These are phyloP conservation scores for Endomychus coccineus DNA, from an alignment of 2,888 invertebrate genomes.

Conservation along the genomic window DNA sequence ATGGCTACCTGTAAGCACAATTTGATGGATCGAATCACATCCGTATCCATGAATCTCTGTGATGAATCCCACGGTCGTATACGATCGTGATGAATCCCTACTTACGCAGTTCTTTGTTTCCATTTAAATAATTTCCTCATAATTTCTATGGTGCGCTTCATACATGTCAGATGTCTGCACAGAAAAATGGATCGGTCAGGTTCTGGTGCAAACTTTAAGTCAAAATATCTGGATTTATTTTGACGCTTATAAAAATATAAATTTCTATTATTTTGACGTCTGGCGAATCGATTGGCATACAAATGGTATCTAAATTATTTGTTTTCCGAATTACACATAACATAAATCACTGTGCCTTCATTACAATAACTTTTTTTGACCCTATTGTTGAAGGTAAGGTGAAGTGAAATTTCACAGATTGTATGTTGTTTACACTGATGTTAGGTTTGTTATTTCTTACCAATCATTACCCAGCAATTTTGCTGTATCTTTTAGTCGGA, in stretches of 20 bases:
- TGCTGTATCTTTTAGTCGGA: conserved; percentile 10
- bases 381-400: conserved; percentile 41
- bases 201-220: no score
- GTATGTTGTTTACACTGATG: conserved; percentile 11
- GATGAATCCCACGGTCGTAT: no score
- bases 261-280: conserved; percentile 19
- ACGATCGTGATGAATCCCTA: no score
- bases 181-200: no score
- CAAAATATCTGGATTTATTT: conserved; percentile 7
- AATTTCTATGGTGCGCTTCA: no score
- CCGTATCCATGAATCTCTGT: no score
- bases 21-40: no score
- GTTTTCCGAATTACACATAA: conserved; percentile 33
- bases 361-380: conserved; percentile 33
- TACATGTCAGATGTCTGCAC: no score
- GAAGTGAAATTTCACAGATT: conserved; percentile 22
- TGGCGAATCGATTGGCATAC: conserved; percentile 24
- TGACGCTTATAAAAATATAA: conserved; percentile 1
- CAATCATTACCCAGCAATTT: no score
- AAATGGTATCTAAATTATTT: conserved; percentile 43
- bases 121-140: no score
- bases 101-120: no score
- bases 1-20: no score
- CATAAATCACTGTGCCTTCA: conserved; percentile 38
- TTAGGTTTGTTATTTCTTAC: neutral